A percentile compares a stretch with the other conserved stretches of the same genome.
Conservation (phyloP, 2,888 invertebrate genomes). For the Fragum sueziense region DNA sequence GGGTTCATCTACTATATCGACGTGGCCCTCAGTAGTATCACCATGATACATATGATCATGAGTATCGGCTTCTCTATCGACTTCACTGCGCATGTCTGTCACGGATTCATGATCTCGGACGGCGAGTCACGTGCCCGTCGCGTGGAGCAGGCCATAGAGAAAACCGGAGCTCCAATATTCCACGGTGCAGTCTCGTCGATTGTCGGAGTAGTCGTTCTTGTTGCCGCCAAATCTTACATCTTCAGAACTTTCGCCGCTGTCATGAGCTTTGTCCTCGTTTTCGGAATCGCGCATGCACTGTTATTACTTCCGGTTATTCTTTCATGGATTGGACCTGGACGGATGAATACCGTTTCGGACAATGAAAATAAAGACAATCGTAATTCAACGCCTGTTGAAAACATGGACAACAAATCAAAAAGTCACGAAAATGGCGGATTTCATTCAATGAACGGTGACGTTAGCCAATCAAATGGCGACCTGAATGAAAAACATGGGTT, state of each 20-base stretch:
- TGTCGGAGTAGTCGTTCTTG: slow-evolving; percentile 63
- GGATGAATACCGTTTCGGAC: slow-evolving; percentile 4
- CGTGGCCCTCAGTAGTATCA: slow-evolving; percentile 72
- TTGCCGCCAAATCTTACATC: slow-evolving; percentile 48
- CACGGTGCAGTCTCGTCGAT: slow-evolving; percentile 68
- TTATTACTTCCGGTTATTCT: slow-evolving; percentile 31
- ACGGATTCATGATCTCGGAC: slow-evolving; percentile 64
- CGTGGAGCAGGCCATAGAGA: slow-evolving; percentile 56
- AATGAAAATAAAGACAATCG: not conserved
- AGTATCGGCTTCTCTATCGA: slow-evolving; percentile 77
- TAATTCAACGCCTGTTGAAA: not conserved
- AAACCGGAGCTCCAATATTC: slow-evolving; percentile 63
- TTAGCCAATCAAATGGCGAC: not conserved
- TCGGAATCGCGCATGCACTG: slow-evolving; percentile 38
- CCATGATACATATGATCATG: slow-evolving; percentile 76
- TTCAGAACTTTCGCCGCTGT: slow-evolving; percentile 26
- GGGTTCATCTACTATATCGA: slow-evolving; percentile 67
- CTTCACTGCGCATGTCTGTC: slow-evolving; percentile 72
- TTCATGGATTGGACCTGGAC: slow-evolving; percentile 31
- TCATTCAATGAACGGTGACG: not conserved
- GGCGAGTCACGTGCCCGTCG: slow-evolving; percentile 42
- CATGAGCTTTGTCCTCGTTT: slow-evolving; percentile 25
- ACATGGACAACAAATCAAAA: not conserved
- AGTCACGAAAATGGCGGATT: not conserved
- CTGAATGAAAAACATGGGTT: not conserved